These are phyloP conservation scores for Macrotrachela quadricornifera DNA, from an alignment of 1,140 invertebrate genomes.

Conservation along the genomic window DNA sequence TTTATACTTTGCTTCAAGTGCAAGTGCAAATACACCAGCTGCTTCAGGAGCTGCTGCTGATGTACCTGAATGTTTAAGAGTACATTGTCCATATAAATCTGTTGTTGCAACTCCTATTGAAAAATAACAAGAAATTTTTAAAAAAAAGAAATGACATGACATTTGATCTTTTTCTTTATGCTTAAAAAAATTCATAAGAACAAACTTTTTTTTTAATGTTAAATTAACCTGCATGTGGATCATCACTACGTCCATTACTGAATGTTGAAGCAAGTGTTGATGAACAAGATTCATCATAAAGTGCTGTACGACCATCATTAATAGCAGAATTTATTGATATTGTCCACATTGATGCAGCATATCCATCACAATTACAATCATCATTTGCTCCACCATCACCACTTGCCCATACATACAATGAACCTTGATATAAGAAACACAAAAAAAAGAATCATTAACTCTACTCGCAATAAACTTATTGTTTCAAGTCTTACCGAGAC, in stretches of 20 bases:
- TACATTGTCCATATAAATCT: constrained; percentile 97
- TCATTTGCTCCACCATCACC: constrained; percentile 95
- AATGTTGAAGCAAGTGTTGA: constrained; percentile 93
- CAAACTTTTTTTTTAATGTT: no score
- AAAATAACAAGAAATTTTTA: no score
- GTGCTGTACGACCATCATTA: constrained; percentile 94
- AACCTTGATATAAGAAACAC: constrained; percentile 21
- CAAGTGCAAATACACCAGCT: constrained; percentile 86
- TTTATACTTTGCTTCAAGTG: constrained; percentile 85
- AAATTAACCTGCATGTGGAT: constrained; percentile 54
- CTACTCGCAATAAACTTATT: no score
- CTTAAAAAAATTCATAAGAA: no score
- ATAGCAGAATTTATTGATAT: constrained; percentile 98
- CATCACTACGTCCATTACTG: constrained; percentile 80
- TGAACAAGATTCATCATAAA: constrained; percentile 95
- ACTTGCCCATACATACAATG: constrained; percentile 94
- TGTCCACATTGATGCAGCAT: constrained; percentile 99
- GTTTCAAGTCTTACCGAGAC: constrained; percentile 55
- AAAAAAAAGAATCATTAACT: no score
- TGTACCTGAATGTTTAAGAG: constrained; percentile 94
- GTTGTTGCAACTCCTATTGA: constrained; percentile 54
- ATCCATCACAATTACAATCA: constrained; percentile 94
- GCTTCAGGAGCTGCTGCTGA: constrained; percentile 94
- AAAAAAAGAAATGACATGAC: no score
- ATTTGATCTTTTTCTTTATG: no score